Conservation (phyloP, 2,797 vertebrate species). For the Alca torda region DNA sequence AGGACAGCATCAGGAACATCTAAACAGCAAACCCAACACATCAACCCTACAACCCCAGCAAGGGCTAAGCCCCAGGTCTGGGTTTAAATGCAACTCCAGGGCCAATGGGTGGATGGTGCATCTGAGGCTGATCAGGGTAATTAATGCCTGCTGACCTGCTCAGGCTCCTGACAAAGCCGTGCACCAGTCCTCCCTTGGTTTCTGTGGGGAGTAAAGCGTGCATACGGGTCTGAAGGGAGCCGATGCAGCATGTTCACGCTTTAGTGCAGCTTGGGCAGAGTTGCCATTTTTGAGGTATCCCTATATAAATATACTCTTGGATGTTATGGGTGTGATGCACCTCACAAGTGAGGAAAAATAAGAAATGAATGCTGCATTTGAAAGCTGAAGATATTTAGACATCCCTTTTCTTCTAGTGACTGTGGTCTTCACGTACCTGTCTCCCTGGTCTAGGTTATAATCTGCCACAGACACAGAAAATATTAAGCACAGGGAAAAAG, state of each 20-base stretch:
- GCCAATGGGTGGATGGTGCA: neutral
- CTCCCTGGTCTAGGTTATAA: neutral
- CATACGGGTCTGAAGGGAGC: neutral
- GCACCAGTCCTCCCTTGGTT: accelerated
- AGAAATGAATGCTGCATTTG: neutral
- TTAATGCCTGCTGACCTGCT: neutral
- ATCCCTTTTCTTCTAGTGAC: neutral
- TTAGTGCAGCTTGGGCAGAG: neutral
- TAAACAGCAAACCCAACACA: neutral
- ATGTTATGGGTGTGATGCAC: neutral
- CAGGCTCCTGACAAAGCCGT: neutral
- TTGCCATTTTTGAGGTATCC: neutral
- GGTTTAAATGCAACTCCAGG: neutral
- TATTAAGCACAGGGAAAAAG: neutral
- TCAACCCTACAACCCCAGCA: accelerated
- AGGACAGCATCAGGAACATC: accelerated
- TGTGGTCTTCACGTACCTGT: neutral
- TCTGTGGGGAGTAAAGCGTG: neutral
- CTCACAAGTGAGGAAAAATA: neutral
- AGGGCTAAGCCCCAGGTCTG: accelerated
- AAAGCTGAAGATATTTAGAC: neutral
- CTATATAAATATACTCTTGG: neutral
- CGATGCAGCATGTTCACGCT: accelerated
- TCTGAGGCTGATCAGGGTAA: neutral
- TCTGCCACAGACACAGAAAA: neutral